These are phyloP conservation scores for Sturnira hondurensis DNA, from an alignment of 2,113 vertebrate species.

Conservation along the genomic window DNA sequence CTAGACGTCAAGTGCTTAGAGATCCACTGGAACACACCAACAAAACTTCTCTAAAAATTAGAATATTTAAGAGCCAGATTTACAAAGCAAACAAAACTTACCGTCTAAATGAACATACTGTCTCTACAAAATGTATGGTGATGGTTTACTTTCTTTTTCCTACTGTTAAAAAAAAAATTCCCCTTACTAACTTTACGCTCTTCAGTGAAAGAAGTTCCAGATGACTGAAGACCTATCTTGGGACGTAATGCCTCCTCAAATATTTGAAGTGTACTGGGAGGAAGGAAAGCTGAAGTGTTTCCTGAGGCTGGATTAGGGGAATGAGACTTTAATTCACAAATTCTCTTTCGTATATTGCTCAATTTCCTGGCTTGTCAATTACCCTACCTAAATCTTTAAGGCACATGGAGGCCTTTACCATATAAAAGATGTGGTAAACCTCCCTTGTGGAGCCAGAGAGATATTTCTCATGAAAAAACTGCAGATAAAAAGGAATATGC, in stretches of 20 bases:
- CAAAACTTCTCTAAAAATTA: not conserved
- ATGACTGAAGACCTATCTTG: slow-evolving; percentile 20
- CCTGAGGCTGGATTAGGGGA: not conserved
- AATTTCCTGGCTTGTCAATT: slow-evolving; percentile 43
- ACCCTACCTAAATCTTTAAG: slow-evolving; percentile 20
- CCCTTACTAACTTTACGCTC: not conserved
- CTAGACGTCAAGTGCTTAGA: not conserved
- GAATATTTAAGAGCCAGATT: slow-evolving; percentile 20
- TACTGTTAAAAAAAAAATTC: slow-evolving; percentile 24
- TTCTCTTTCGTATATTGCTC: slow-evolving; percentile 33
- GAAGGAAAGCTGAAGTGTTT: slow-evolving; percentile 2
- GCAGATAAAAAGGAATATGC: slow-evolving; percentile 2
- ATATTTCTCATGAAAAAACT: slow-evolving; percentile 30
- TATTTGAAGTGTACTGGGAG: not conserved
- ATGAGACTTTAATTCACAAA: slow-evolving; percentile 35
- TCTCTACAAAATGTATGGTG: slow-evolving; percentile 16
- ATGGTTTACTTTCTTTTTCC: slow-evolving; percentile 42
- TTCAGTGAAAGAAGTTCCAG: slow-evolving; percentile 45
- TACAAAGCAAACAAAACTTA: not conserved
- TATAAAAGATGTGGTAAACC: slow-evolving; percentile 15
- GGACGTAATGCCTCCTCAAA: slow-evolving; percentile 28
- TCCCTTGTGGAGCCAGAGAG: not conserved
- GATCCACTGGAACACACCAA: not conserved
- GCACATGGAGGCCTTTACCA: not conserved
- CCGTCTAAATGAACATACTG: slow-evolving; percentile 18